Percentiles rank a stretch among this genome's conserved stretches.
Conservation (phyloP, 2,113 vertebrate genomes). For the Pygoscelis antarcticus region DNA sequence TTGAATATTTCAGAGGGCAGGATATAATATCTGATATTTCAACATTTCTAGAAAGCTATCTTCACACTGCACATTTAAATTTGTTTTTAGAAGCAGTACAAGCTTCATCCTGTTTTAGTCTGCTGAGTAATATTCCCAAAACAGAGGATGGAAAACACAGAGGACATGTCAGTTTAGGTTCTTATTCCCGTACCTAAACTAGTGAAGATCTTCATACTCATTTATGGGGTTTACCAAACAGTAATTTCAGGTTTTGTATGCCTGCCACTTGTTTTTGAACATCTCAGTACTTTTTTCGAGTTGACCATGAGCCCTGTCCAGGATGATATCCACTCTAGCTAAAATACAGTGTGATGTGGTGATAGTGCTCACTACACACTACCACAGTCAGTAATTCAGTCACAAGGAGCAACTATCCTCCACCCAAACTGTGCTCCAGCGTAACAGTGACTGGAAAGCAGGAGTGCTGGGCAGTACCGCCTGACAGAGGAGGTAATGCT, state of each 20-base stretch:
- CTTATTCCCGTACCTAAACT: neutral
- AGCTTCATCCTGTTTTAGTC: neutral
- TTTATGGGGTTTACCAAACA: neutral
- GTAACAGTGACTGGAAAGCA: neutral
- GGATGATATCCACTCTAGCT: neutral
- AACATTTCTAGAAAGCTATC: neutral
- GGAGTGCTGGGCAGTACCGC: accelerated
- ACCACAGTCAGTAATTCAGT: neutral
- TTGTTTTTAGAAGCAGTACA: neutral
- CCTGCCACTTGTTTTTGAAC: neutral
- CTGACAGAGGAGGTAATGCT: accelerated
- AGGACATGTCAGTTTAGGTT: neutral
- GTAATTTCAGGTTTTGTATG: neutral
- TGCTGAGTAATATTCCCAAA: neutral
- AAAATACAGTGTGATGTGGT: neutral
- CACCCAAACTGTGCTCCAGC: neutral
- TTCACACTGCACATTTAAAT: neutral
- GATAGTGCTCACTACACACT: neutral
- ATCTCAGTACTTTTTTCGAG: neutral
- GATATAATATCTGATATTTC: neutral
- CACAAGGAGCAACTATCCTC: neutral
- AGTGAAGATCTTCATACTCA: neutral
- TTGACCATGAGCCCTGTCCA: neutral
- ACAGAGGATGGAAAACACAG: neutral
- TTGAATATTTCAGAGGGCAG: neutral